Percentiles rank a stretch among this genome's conserved stretches.
Conservation (phyloP, 37 sponge, comb jelly and placozoan genomes). For the Spongia lamella region DNA sequence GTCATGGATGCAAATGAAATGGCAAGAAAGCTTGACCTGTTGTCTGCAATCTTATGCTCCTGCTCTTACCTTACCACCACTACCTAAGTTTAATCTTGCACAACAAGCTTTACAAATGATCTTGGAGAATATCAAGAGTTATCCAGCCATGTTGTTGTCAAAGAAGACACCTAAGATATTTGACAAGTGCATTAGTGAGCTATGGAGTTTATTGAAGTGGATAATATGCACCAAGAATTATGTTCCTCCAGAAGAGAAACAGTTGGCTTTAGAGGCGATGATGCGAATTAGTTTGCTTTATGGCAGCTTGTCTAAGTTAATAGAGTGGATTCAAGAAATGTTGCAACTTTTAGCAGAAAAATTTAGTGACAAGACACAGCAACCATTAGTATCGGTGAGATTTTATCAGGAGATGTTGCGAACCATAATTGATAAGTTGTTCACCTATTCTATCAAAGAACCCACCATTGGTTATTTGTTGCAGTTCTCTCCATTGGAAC, state of each 20-base stretch:
- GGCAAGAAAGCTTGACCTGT: conserved; percentile 37
- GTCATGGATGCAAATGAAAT: conserved; percentile 62
- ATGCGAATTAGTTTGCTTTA: conserved; percentile 57
- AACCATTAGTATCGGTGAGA: too few relatives aligned
- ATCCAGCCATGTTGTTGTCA: conserved; percentile 41
- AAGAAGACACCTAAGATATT: conserved; percentile 31
- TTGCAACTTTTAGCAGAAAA: not conserved
- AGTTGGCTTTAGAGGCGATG: conserved; percentile 64
- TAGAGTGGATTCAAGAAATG: conserved; percentile 58
- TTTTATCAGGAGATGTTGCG: not conserved
- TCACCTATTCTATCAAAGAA: not conserved
- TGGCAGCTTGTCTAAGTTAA: conserved; percentile 45
- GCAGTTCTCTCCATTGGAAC: not conserved
- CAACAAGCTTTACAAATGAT: conserved; percentile 43
- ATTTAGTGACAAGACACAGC: too few relatives aligned
- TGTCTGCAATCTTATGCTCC: not conserved
- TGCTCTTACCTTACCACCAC: not conserved
- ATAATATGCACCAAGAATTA: conserved; percentile 20
- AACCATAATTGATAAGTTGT: not conserved
- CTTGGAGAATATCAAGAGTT: conserved; percentile 11
- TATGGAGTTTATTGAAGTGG: conserved; percentile 58
- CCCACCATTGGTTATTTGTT: not conserved
- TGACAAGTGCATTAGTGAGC: conserved; percentile 36
- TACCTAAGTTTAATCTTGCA: conserved; percentile 37
- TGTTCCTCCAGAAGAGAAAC: conserved; percentile 50